A percentile compares a stretch with the other conserved stretches of the same genome.
These are phyloP conservation scores for Heterotis niloticus DNA, from an alignment of 2,113 vertebrate species.

Conservation along the genomic window DNA sequence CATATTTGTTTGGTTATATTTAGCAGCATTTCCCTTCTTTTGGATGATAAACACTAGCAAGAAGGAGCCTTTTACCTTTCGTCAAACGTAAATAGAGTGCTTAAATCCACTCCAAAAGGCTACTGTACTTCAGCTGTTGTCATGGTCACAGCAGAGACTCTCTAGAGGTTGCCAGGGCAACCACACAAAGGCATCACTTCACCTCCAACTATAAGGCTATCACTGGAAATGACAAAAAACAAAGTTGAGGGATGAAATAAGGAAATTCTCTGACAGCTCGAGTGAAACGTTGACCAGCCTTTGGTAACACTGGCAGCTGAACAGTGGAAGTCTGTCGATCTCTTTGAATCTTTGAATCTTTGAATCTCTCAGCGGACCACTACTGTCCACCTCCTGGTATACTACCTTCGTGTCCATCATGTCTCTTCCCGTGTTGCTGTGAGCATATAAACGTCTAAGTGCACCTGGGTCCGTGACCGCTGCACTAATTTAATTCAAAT, in stretches of 20 bases:
- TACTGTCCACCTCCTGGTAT: too few species aligned
- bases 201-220: conserved; percentile 44
- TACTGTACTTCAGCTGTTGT: conserved; percentile 66
- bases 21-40: background rate
- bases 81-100: conserved; percentile 54
- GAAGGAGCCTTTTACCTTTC: conserved; percentile 8
- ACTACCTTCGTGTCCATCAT: too few species aligned
- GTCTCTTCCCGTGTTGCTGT: too few species aligned
- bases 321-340: too few species aligned
- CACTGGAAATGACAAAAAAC: background rate
- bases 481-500: too few species aligned
- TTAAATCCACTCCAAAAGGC: conserved; percentile 48
- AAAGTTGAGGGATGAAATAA: conserved; percentile 24
- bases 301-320: too few species aligned
- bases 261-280: conserved; percentile 3
- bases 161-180: conserved; percentile 64
- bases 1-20: conserved; percentile 1
- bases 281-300: too few species aligned
- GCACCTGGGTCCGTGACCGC: too few species aligned
- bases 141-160: conserved; percentile 64
- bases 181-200: conserved; percentile 62
- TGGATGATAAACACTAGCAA: background rate
- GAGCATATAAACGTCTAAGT: too few species aligned
- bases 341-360: too few species aligned
- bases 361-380: too few species aligned